Evolutionary conservation across 1,140 invertebrate genomes (phyloP), one percentile per base, ranked within the genome.

Genomic region (Drosophila ambigua): DNA sequence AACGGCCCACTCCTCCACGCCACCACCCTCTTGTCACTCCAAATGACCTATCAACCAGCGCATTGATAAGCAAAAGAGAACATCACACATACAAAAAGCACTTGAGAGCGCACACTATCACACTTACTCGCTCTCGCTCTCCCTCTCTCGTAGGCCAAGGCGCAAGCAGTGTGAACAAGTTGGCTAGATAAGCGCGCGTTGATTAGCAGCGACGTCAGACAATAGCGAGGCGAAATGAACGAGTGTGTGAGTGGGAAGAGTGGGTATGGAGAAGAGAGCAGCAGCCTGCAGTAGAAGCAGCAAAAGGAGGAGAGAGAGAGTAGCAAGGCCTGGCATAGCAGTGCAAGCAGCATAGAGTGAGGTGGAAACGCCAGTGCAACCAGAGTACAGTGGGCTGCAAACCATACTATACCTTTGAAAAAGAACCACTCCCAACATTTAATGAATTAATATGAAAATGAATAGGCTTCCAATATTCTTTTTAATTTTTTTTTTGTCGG

Each of bases 161-260:
- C 41, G 26, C 35, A 39, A 48, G 9, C 41, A 43, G 41, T 48
- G 43, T 59, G 55, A 68, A 64, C 63, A 77, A 71, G 82, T 63
- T 80, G 77, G 64, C 77, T 81, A 84, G 81, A 84, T 84, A 84
- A 84, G 81, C 77, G 77, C 63, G 72, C 81, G 73, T 77, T 84
- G 81, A 84, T 84, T 84, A 84, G 81, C 79, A 61, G 72, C 61
- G 41, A 74, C 60, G 73, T 73, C 77, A 77, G 71, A 84, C 81
- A 84, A 84, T 85, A 81, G 77, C 77, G 67, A 85, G 77, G 80
- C 50, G 31, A 77, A 80, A 81, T 66, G 72, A 81, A 77, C 67
- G 71, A 79, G 69, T 53, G 50, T 23, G 26, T 43, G 51, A 63
- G 66, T 55, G 59, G 26, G 64, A 44, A 64, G 63, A 71, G 67